Evolutionary conservation across 1,140 invertebrate species (phyloP), one percentile per base, ranked within the genome.

Genomic region (Papilio machaon): DNA sequence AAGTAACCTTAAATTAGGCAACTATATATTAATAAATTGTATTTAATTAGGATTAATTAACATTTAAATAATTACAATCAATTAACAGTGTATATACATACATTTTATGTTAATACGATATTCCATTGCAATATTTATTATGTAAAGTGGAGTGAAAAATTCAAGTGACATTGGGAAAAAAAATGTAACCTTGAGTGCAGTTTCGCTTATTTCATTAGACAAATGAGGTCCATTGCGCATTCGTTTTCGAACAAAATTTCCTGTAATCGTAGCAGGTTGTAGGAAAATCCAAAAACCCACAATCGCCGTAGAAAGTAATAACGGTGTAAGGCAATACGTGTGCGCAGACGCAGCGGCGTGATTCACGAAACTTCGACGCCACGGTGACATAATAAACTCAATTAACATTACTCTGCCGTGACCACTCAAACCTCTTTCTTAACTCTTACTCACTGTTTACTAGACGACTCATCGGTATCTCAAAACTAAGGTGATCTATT

Each of bases 331-430:
- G 82, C 86, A 86, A 89, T 87, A 87, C 86, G 85, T 84, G 84
- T 87, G 85, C 87, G 80, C 74, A 82, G 80, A 73, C 83, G 78
- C 80, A 79, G 64, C 80, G 83, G 85, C 76, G 85, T 94, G 92
- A 94, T 91, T 93, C 92, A 94, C 91, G 84, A 92, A 93, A 88
- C 87, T 90, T 86, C 86, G 85, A 76, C 84, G 83, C 80, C 81
- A 84, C 80, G 84, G 92, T 94, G 92, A 93, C 93, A 93, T 94
- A 94, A 94, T 93, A 91, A 93, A 89, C 88, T 80, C 83, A 93
- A 93, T 93, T 92, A 92, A 91, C 90, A 92, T 92, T 90, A 90
- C 88, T 90, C 88, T 81, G 84, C 80, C 80, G 82, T 86, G 85
- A 88, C 81, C 80, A 78, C 84, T 82, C 88, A 88, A 88, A 81